A percentile compares a stretch with the other conserved stretches of the same genome.
Conservation (phyloP, 2,888 invertebrate genomes). For the Laothoe populi region DNA sequence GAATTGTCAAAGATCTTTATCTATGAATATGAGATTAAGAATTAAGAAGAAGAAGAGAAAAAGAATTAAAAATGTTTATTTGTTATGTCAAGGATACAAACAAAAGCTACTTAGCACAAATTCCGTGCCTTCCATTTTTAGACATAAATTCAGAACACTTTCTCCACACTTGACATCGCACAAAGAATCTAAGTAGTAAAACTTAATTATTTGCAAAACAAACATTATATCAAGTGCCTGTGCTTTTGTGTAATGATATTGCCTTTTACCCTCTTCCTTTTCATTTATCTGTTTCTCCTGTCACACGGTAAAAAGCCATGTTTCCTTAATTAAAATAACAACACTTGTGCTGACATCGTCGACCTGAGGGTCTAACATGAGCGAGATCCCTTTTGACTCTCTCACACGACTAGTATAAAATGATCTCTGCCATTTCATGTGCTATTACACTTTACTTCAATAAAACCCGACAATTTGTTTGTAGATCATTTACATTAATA, state of each 20-base stretch:
- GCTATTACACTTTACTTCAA: constrained; percentile 29
- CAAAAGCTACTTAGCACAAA: neutral
- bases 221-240: constrained; percentile 25
- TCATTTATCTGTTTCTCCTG: constrained; percentile 35
- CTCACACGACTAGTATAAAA: constrained; percentile 35
- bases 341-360: constrained; percentile 49
- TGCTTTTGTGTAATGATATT: constrained; percentile 28
- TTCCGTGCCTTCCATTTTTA: neutral
- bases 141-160: constrained; percentile 6
- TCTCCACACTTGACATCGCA: neutral
- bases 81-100: neutral
- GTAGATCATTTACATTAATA: constrained; percentile 28
- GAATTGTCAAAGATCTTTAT: neutral
- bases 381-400: constrained; percentile 43
- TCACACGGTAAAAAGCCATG: constrained; percentile 50
- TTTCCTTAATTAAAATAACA: constrained; percentile 59
- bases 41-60: neutral
- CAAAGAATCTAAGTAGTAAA: constrained; percentile 1
- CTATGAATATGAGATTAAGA: neutral
- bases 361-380: constrained; percentile 50
- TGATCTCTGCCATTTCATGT: constrained; percentile 36
- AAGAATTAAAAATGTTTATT: neutral
- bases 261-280: constrained; percentile 28
- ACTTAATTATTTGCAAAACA: constrained; percentile 24
- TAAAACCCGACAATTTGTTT: constrained; percentile 30